A percentile compares a stretch with the other conserved stretches of the same genome.
Conservation (phyloP, 2,888 invertebrate species). For the Gibbula magus region DNA sequence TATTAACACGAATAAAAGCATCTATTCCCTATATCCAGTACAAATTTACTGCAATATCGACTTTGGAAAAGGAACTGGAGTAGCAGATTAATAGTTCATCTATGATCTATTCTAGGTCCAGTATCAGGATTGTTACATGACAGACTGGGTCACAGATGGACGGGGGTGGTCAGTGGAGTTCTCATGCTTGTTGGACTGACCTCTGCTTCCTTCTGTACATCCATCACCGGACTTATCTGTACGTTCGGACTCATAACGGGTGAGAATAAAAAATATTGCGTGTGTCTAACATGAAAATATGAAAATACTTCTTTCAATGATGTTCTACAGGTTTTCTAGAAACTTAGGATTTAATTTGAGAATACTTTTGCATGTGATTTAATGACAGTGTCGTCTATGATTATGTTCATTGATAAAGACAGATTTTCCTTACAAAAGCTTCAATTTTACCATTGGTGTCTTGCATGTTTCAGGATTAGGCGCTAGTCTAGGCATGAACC, state of each 20-base stretch:
- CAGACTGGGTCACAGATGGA: neutral
- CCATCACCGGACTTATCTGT: neutral
- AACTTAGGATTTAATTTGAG: too few relatives aligned
- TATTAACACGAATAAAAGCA: too few relatives aligned
- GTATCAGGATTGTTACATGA: neutral
- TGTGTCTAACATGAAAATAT: too few relatives aligned
- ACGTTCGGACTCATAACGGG: neutral
- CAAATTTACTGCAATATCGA: too few relatives aligned
- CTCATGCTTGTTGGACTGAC: neutral
- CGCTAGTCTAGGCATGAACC: neutral
- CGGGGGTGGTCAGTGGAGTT: neutral
- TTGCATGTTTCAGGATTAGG: neutral
- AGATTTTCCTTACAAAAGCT: too few relatives aligned
- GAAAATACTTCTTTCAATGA: too few relatives aligned
- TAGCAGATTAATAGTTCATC: neutral
- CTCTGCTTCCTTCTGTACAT: neutral
- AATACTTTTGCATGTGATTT: too few relatives aligned
- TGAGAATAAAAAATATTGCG: neutral
- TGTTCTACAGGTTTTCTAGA: too few relatives aligned
- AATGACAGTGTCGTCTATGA: too few relatives aligned
- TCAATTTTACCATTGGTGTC: neutral
- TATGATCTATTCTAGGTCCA: neutral
- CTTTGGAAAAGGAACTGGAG: too few relatives aligned
- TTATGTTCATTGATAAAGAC: too few relatives aligned
- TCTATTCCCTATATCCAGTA: too few relatives aligned